Percentiles rank a stretch among this genome's conserved stretches.
Evolutionary conservation across 2,888 invertebrate species (phyloP).

Genomic region (Elysia crispata): DNA sequence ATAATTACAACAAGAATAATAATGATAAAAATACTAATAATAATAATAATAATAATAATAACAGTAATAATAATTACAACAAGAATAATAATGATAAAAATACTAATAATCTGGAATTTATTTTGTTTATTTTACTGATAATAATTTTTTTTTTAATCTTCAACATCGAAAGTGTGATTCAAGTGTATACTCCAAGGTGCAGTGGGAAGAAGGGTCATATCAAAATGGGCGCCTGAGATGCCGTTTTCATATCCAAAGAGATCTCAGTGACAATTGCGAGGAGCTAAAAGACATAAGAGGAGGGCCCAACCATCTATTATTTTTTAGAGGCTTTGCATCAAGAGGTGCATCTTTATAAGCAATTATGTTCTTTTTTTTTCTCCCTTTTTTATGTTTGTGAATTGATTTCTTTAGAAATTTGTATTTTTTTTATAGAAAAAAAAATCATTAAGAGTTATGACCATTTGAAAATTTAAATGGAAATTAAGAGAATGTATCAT

Average conservation of each 20-base stretch:
- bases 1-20: no score
- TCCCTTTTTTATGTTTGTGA: neutral
- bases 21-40: no score
- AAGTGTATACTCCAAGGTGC: neutral
- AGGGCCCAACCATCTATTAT: conserved; percentile 60
- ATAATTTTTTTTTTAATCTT: no score
- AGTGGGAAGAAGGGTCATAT: conserved; percentile 62
- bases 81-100: no score
- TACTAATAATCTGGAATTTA: no score
- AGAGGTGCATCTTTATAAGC: conserved; percentile 47
- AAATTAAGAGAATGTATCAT: no score
- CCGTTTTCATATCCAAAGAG: conserved; percentile 55
- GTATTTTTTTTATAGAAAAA: neutral
- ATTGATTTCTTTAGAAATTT: neutral
- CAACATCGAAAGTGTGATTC: conserved; percentile 2
- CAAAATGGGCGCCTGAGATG: conserved; percentile 64
- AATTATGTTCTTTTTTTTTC: neutral
- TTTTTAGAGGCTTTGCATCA: conserved; percentile 65
- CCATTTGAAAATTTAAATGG: no score
- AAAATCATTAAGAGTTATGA: no score
- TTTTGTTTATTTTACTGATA: no score
- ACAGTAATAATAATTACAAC: no score
- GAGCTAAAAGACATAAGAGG: conserved; percentile 54
- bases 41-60: no score
- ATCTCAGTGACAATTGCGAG: conserved; percentile 24